These are phyloP conservation scores for Mustela nigripes DNA, from an alignment of 2,113 vertebrate species.

Conservation along the genomic window DNA sequence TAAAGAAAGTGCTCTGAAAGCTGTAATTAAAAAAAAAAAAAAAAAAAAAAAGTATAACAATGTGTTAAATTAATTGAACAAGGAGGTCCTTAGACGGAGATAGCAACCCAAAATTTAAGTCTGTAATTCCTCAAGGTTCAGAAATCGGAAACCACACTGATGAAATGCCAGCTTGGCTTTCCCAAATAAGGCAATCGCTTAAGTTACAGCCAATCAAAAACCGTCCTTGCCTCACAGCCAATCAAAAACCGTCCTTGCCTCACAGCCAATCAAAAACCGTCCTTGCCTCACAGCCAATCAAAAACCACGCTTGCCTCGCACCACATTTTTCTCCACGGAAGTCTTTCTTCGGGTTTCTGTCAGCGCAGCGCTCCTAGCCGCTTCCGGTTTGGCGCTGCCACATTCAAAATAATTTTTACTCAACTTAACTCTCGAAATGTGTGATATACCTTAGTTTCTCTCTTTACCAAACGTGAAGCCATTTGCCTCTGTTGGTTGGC, in stretches of 20 bases:
- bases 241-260: not conserved
- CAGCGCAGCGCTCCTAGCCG: not conserved
- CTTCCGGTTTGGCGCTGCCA: not conserved
- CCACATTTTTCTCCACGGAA: not conserved
- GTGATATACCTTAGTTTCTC: not conserved
- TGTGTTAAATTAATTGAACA: conserved; percentile 8
- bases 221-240: not conserved
- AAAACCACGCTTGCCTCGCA: not conserved
- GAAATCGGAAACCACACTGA: not conserved
- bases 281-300: not conserved
- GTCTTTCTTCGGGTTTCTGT: not conserved
- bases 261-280: not conserved
- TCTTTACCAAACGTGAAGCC: not conserved
- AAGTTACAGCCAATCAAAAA: not conserved
- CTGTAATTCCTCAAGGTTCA: not conserved
- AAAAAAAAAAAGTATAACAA: not conserved
- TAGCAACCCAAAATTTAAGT: not conserved
- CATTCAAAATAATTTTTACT: not conserved
- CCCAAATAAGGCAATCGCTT: not conserved
- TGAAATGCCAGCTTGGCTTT: not conserved
- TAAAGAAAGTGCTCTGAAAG: not conserved
- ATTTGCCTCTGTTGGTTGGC: not conserved
- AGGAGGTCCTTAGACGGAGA: not conserved
- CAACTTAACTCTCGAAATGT: not conserved
- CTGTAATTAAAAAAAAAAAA: not conserved